Percentiles rank a stretch among this genome's conserved stretches.
Conservation (phyloP, 2,113 vertebrate genomes). For the Microcebus griseorufus region DNA sequence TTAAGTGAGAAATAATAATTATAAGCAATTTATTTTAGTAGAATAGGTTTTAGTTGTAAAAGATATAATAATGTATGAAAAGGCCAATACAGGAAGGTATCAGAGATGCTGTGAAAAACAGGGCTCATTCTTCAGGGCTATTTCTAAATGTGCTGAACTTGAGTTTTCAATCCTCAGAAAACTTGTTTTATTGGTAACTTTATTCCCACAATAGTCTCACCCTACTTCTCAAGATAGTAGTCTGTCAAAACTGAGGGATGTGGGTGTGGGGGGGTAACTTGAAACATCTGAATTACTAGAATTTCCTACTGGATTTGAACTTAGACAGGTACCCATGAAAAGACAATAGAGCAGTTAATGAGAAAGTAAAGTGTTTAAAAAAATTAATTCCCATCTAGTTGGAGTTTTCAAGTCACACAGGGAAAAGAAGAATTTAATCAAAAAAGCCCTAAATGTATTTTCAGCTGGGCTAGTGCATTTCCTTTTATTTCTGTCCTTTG, state of each 20-base stretch:
- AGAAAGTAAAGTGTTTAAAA: constrained; percentile 39
- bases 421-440: constrained; percentile 47
- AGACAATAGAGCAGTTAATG: neutral
- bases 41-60: neutral
- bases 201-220: neutral
- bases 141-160: neutral
- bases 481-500: constrained; percentile 9
- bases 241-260: neutral
- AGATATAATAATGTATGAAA: neutral
- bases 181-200: constrained; percentile 27
- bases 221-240: neutral
- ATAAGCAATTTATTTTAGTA: neutral
- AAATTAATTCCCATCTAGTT: neutral
- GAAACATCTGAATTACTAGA: neutral
- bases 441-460: neutral
- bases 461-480: neutral
- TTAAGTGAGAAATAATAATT: neutral
- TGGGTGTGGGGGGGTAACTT: neutral
- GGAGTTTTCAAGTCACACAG: neutral
- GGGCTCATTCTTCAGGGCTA: neutral
- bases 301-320: neutral
- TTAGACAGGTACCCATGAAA: neutral
- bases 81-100: neutral
- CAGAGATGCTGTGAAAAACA: neutral
- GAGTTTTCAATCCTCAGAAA: constrained; percentile 40